Conservation (phyloP, 2,113 vertebrate species). For the Axis porcinus region DNA sequence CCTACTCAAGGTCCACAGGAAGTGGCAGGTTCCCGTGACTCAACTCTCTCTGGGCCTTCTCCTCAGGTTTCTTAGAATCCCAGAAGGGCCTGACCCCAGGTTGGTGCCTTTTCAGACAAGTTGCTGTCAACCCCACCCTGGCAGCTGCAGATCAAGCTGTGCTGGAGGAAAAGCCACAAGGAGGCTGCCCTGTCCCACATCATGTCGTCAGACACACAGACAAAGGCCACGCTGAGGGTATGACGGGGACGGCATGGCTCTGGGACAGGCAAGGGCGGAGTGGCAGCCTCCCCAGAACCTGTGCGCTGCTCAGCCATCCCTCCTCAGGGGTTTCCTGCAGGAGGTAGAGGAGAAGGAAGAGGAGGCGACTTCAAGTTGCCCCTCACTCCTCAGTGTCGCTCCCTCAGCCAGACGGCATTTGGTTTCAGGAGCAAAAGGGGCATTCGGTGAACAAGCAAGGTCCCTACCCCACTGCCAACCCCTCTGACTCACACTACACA, state of each 20-base stretch:
- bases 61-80: not conserved
- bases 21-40: not conserved
- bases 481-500: not conserved
- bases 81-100: not conserved
- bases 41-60: not conserved
- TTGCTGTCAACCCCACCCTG: no score
- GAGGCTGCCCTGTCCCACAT: not conserved
- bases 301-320: not conserved
- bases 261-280: not conserved
- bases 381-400: not conserved
- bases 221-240: not conserved
- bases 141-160: not conserved
- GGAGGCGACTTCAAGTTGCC: not conserved
- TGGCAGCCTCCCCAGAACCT: not conserved
- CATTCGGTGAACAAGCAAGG: not conserved
- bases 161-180: accelerated
- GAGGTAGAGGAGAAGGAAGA: not conserved
- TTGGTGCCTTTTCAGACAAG: not conserved
- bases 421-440: not conserved
- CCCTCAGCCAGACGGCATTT: not conserved
- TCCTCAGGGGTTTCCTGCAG: not conserved
- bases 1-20: not conserved
- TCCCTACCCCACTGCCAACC: not conserved
- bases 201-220: not conserved
- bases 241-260: accelerated